Conservation (phyloP, 2,888 invertebrate species). For the Drosophila tripunctata region DNA sequence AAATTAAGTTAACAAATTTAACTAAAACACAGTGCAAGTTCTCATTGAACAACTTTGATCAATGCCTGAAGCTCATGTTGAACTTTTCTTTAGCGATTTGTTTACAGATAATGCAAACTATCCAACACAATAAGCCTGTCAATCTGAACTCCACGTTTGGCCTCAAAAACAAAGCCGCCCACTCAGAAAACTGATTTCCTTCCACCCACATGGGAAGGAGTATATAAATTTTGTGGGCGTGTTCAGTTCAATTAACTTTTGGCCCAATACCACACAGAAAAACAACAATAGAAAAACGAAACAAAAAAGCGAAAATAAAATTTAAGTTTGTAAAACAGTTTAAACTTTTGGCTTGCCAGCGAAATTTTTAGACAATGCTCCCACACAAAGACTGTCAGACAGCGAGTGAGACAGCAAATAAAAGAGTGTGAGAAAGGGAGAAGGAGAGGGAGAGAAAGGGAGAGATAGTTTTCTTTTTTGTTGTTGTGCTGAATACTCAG, state of each 20-base stretch:
- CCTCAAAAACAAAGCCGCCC: slow-evolving; percentile 18
- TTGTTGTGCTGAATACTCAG: slow-evolving; percentile 48
- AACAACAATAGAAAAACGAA: slow-evolving; percentile 29
- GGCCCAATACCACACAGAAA: slow-evolving; percentile 46
- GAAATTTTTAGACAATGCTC: slow-evolving; percentile 54
- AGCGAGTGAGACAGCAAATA: not conserved
- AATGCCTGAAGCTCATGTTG: not conserved
- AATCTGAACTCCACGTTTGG: slow-evolving; percentile 5
- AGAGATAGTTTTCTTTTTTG: slow-evolving; percentile 8
- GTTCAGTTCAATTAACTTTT: slow-evolving; percentile 69
- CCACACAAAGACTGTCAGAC: slow-evolving; percentile 18
- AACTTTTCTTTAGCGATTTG: not conserved
- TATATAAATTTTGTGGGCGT: slow-evolving; percentile 60
- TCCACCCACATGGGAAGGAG: not conserved
- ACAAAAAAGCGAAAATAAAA: slow-evolving; percentile 22
- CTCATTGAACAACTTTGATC: not conserved
- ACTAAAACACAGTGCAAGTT: not conserved
- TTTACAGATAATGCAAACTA: slow-evolving; percentile 6
- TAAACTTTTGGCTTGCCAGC: slow-evolving; percentile 67
- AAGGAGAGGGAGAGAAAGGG: not conserved
- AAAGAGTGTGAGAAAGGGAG: not conserved
- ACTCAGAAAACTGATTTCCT: slow-evolving; percentile 3
- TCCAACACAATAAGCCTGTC: slow-evolving; percentile 16
- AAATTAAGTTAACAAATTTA: not conserved
- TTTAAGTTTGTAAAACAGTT: slow-evolving; percentile 60